Base-by-base conservation (phyloP, 1,140 invertebrate genomes). In the Monochamus saltuarius region DNA sequence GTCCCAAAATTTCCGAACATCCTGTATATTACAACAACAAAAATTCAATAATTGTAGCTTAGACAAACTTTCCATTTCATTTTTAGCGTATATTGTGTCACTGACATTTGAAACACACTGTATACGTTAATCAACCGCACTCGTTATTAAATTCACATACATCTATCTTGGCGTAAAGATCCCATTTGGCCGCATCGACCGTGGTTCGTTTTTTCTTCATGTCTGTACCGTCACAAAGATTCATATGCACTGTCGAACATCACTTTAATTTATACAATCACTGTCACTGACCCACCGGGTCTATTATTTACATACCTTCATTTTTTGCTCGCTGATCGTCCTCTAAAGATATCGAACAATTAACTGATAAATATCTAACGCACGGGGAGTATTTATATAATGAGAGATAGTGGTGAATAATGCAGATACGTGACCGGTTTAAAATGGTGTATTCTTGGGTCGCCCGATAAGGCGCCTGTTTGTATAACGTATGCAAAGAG, bases 301-400 rank as follows among this genome's bases (percentile, higher is more conserved):
- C 46, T 29, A 29, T 29, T 29, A 29, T 29, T 29, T 57, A 69
- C 69, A 52, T 66, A 71, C 69, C 66, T 71, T 71, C 69, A 71
- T 71, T 62, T 61, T 65, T 67, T 29, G 22, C 51, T 56, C 39
- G n/a, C 16, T 40, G 37, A 19, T 19, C 29, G 46, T 58, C 40
- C 29, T 37, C 53, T 38, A 16, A 36, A 13, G 62, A 52, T 64
- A 64, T 49, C 58, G 34, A 49, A 59, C 45, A 45, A 39, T 54
- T 34, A 56, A 70, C 62, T 70, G 66, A 62, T 64, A 51, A 42
- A 56, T 50, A 66, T 68, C 64, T 50, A 35, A 45, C 36, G 42
- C 43, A 56, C 55, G 43, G 42, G 39, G 37, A 45, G 47, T 69
- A 66, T 69, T 66, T 69, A 69, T 69, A 62, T 51, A 22, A 43